Percentiles rank a stretch among this genome's conserved stretches.
Conservation (phyloP, 2,113 vertebrate species). For the Campylorhamphus procurvoides region DNA sequence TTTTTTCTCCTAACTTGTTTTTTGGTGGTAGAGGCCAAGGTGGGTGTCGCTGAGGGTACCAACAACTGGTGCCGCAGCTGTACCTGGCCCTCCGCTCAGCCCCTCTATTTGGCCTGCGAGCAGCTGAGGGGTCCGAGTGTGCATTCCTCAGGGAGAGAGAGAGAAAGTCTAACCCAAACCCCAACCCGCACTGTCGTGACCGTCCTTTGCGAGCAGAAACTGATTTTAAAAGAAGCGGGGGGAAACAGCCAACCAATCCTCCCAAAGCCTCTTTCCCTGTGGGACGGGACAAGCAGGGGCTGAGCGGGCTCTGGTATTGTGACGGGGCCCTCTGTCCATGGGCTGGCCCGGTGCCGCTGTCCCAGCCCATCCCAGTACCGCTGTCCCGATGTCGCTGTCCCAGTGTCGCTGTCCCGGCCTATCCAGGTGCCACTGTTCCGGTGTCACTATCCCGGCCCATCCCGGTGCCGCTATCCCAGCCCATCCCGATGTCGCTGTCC, state of each 20-base stretch:
- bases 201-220: not conserved
- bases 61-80: not conserved
- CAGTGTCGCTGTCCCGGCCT: too few relatives aligned
- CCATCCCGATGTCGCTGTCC: too few relatives aligned
- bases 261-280: not conserved
- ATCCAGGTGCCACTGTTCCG: too few relatives aligned
- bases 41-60: not conserved
- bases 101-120: not conserved
- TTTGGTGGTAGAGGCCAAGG: rapidly evolving
- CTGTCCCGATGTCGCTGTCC: too few relatives aligned
- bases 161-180: not conserved
- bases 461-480: not conserved
- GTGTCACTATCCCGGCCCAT: too few relatives aligned
- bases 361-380: too few relatives aligned
- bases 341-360: not conserved
- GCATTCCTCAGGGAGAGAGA: not conserved
- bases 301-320: not conserved
- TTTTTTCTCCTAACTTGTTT: not conserved
- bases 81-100: not conserved
- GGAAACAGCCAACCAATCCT: not conserved
- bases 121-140: too few relatives aligned
- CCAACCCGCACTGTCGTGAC: too few relatives aligned
- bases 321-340: not conserved
- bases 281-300: not conserved
- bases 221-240: not conserved